A percentile compares a stretch with the other conserved stretches of the same genome.
These are phyloP conservation scores for Nibea coibor DNA, from an alignment of 2,113 vertebrate genomes.

Conservation along the genomic window DNA sequence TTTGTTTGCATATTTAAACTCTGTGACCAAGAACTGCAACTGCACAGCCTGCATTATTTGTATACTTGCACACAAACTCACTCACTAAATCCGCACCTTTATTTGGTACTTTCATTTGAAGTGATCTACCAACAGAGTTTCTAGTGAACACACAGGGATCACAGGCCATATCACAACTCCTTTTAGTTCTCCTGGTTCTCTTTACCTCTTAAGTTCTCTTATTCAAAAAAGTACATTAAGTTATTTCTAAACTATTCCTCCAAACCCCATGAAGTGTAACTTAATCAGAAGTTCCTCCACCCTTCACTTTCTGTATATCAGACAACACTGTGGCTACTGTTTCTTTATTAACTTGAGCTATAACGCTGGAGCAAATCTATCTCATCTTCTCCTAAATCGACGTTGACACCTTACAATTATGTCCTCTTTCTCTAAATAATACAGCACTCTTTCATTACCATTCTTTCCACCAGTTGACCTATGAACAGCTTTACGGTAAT, in stretches of 20 bases:
- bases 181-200: no score
- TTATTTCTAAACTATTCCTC: neutral
- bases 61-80: neutral
- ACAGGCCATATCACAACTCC: no score
- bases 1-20: no score
- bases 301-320: neutral
- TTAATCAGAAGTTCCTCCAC: neutral
- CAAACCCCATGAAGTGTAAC: neutral
- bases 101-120: neutral
- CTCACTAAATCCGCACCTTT: neutral
- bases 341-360: neutral
- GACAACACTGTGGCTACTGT: neutral
- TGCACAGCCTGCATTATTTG: neutral
- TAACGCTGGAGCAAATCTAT: neutral
- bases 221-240: neutral
- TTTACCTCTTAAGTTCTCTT: neutral
- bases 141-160: neutral
- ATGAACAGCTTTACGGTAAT: neutral
- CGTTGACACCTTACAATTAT: neutral
- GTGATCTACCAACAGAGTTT: no score
- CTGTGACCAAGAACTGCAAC: neutral
- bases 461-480: neutral
- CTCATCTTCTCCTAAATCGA: neutral
- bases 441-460: neutral
- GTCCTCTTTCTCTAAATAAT: neutral